Evolutionary conservation across 2,888 invertebrate species (phyloP).

Genomic region (Drosophila tanythrix): DNA sequence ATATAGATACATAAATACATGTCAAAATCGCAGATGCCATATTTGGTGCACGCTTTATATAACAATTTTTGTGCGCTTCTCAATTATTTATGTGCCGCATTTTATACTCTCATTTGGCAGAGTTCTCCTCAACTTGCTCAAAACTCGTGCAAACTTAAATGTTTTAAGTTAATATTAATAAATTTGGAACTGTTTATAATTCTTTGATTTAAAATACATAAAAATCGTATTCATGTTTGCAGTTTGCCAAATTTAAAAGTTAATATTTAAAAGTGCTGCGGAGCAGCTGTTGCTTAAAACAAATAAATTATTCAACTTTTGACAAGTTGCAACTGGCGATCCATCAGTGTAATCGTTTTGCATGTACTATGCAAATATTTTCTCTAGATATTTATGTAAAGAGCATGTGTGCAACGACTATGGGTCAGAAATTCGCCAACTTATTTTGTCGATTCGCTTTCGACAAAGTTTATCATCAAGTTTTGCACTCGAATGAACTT

Average conservation of each 20-base stretch:
- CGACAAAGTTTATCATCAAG: conserved; percentile 71
- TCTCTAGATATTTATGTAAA: not conserved
- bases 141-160: not conserved
- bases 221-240: not conserved
- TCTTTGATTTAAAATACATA: not conserved
- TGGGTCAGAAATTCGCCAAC: not conserved
- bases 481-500: conserved; percentile 70
- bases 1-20: conserved; percentile 12
- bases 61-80: conserved; percentile 42
- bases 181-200: not conserved
- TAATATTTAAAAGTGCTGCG: not conserved
- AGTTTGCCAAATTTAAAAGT: not conserved
- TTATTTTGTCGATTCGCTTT: conserved; percentile 11
- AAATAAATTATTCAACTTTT: not conserved
- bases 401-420: not conserved
- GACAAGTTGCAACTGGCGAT: not conserved
- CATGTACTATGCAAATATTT: not conserved
- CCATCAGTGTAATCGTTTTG: not conserved
- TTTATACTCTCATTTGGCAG: conserved; percentile 19
- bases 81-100: conserved; percentile 11
- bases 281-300: not conserved
- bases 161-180: not conserved
- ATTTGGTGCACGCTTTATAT: conserved; percentile 64
- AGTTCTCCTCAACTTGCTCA: not conserved
- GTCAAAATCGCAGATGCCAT: conserved; percentile 69